phyloP scores from a whole-genome alignment of 1,140 invertebrate species.

The Triops longicaudatus region DNA sequence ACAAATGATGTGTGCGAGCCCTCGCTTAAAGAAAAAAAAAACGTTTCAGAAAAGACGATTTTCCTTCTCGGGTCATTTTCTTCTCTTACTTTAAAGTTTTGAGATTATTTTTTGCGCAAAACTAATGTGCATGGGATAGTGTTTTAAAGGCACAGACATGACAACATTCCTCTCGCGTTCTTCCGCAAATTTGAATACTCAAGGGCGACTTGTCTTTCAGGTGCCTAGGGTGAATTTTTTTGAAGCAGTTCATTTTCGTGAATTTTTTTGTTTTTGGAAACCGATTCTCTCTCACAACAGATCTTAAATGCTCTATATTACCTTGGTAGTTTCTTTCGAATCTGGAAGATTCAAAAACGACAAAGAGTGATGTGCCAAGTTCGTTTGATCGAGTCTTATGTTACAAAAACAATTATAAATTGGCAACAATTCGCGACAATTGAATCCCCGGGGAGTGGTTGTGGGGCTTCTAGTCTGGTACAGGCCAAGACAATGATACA shows the following conservation, averaged over 20 bases:
- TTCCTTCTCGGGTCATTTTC: not conserved
- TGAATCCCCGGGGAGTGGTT: constrained; percentile 5
- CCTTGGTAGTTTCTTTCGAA: not conserved
- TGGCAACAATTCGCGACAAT: not conserved
- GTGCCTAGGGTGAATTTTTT: not conserved
- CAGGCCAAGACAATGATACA: not conserved
- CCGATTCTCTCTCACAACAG: not conserved
- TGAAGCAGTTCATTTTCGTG: not conserved
- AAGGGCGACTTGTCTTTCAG: constrained; percentile 9
- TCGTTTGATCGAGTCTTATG: not conserved
- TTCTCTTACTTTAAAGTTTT: not conserved
- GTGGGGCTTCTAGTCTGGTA: constrained; percentile 9
- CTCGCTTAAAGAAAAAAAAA: not conserved
- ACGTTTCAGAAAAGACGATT: not conserved
- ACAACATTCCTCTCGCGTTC: constrained; percentile 1
- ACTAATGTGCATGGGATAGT: constrained; percentile 7
- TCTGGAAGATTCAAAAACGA: not conserved
- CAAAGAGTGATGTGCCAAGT: not conserved
- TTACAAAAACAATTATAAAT: not conserved
- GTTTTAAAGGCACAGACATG: not conserved
- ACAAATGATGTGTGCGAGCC: not conserved
- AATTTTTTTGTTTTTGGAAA: not conserved
- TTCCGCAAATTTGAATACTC: constrained; percentile 15
- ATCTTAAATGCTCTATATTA: not conserved
- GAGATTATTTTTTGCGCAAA: not conserved